phyloP scores from a whole-genome alignment of 2,888 invertebrate genomes.

The Tortricodes alternella region DNA sequence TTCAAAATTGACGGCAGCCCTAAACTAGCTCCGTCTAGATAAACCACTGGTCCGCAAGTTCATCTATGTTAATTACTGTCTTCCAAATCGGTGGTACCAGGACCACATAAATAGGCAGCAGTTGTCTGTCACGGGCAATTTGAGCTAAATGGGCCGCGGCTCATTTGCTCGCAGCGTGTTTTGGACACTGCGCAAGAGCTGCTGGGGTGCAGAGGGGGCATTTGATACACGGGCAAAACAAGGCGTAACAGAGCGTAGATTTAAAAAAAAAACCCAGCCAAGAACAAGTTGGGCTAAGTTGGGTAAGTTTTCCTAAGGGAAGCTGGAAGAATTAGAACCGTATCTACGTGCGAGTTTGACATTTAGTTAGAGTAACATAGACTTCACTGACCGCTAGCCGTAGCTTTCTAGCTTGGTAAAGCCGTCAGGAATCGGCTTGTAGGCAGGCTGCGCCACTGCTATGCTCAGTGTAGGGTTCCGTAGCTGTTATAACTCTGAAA shows the following conservation, averaged over 20 bases:
- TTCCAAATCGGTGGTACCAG: slow-evolving; percentile 29
- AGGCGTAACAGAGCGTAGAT: not conserved
- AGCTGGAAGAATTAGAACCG: too few relatives aligned
- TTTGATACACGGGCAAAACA: not conserved
- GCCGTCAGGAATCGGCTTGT: too few relatives aligned
- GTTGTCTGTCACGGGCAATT: slow-evolving; percentile 62
- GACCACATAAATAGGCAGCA: slow-evolving; percentile 46
- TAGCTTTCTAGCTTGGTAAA: too few relatives aligned
- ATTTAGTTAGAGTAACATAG: too few relatives aligned
- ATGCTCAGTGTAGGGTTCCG: too few relatives aligned
- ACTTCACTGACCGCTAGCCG: too few relatives aligned
- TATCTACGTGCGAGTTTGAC: too few relatives aligned
- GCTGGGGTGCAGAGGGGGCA: not conserved
- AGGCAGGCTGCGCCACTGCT: too few relatives aligned
- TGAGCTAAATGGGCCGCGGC: slow-evolving; percentile 61
- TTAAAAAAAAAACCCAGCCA: too few relatives aligned
- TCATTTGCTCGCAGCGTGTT: slow-evolving; percentile 55
- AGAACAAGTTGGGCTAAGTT: not conserved
- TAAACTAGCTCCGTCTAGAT: not conserved
- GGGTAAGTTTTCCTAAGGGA: too few relatives aligned
- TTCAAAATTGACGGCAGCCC: too few relatives aligned
- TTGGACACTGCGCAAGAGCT: slow-evolving; percentile 37
- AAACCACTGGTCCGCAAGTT: not conserved
- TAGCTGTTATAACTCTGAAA: too few relatives aligned
- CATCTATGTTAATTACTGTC: slow-evolving; percentile 15